phyloP scores from a whole-genome alignment of 2,113 vertebrate species.

The Clinocottus analis region DNA sequence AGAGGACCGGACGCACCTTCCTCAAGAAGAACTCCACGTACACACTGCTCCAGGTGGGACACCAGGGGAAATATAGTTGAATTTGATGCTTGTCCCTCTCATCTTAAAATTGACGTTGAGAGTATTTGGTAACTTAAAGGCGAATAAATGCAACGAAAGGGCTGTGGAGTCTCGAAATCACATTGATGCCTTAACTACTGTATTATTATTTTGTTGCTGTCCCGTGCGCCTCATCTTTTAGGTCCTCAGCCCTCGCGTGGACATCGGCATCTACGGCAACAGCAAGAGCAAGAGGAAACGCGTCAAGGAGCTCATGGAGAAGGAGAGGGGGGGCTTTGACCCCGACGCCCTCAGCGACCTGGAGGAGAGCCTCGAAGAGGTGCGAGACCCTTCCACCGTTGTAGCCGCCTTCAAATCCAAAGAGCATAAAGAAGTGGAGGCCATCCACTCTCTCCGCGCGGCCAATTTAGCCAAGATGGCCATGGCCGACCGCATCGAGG shows the following conservation, averaged over 20 bases:
- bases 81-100: not conserved
- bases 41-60: conserved; percentile 90
- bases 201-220: not conserved
- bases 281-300: conserved; percentile 94
- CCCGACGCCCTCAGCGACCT: conserved; percentile 92
- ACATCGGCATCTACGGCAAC: conserved; percentile 97
- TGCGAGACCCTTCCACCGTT: conserved; percentile 90
- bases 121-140: not conserved
- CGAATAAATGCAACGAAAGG: not conserved
- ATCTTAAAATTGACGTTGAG: not conserved
- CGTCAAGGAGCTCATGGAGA: conserved; percentile 94
- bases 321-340: conserved; percentile 93
- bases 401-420: conserved; percentile 95
- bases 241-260: conserved; percentile 95
- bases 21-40: conserved; percentile 99
- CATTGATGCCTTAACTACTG: too few relatives aligned
- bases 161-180: not conserved
- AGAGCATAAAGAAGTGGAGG: conserved; percentile 94
- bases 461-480: conserved; percentile 98
- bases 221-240: conserved; percentile 51
- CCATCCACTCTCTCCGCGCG: conserved; percentile 93
- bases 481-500: conserved; percentile 96
- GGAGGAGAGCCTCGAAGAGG: conserved; percentile 90
- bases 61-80: not conserved
- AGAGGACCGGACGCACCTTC: conserved; percentile 94